Evolutionary conservation across 2,888 invertebrate species (phyloP), one percentile per base, ranked within the genome.

Genomic region (Mimachlamys varia): DNA sequence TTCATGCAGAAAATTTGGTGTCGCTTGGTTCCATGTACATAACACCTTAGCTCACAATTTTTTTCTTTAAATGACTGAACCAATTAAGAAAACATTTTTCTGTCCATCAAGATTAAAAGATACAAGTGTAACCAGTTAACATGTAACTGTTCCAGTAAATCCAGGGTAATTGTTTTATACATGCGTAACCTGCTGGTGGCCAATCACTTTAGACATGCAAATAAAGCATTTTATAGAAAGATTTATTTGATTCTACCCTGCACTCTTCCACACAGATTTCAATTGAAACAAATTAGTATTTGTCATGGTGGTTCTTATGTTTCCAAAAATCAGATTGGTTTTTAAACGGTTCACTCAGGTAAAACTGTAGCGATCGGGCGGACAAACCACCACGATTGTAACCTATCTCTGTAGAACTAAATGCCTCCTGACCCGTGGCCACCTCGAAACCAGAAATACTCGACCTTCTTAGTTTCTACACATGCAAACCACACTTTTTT

Each of bases 201-300:
- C 76, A 15, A 76, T 76, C 33, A 33, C 76, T 0, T 27, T 33
- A 2, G 76, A 76, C 76, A 76, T 76, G 76, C 76, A 33, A 76
- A 27, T 76, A 12, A 22, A 76, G 33, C 76, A 76, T 76, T 76
- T 76, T 15, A 33, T 76, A 33, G 10, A 0, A 33, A 7, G 33
- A 7, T 76, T 76, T 76, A 33, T 76, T 10, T 76, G 76, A 76
- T 76, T 76, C 33, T 76, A 76, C 13, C 27, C 76, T 13, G 17
- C 53, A 12, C 76, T 76, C 76, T 76, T 76, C 33, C 76, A 76
- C 76, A 33, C 76, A 27, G 33, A 33, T 76, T 76, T 33, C 27
- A 76, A 76, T 76, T 76, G 76, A 76, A 76, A 76, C 76, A 76
- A 76, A 76, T 76, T 76, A 76, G 76, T 76, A 22, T 33, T 76